Evolutionary conservation across 2,797 vertebrate species (phyloP).

Genomic region (Gallirallus australis): DNA sequence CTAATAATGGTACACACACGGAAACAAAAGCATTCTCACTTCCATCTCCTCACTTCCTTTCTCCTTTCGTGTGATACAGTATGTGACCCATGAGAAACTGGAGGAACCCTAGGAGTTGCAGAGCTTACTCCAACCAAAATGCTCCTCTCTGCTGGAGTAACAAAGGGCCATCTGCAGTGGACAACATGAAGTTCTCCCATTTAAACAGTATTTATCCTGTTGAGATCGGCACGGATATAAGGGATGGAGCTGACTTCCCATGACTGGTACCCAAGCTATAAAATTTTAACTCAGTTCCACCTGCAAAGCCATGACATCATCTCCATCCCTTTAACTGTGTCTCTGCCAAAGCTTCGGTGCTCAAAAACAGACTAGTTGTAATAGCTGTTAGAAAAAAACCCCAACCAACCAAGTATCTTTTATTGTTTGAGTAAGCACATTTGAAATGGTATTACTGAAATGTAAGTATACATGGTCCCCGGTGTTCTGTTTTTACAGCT

Average conservation of each 20-base stretch:
- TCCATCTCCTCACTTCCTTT: background rate
- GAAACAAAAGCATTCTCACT: background rate
- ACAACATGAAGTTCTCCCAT: background rate
- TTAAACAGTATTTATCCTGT: background rate
- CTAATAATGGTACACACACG: background rate
- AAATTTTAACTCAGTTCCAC: background rate
- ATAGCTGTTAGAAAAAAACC: background rate
- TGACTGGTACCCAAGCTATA: background rate
- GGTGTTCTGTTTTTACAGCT: background rate
- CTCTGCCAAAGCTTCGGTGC: background rate
- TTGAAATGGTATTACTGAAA: background rate
- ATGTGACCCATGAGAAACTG: background rate
- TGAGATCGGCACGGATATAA: background rate
- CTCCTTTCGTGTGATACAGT: background rate
- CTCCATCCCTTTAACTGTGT: background rate
- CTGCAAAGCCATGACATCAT: background rate
- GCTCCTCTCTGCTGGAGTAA: background rate
- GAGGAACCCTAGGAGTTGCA: background rate
- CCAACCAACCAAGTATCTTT: background rate
- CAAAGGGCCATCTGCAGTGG: background rate
- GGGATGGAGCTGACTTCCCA: background rate
- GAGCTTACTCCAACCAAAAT: background rate
- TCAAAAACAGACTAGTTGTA: background rate
- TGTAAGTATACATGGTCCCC: background rate
- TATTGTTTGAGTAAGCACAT: conserved; percentile 37